Base-by-base conservation (phyloP, 2,888 invertebrate species). In the Physocephala rufipes region DNA sequence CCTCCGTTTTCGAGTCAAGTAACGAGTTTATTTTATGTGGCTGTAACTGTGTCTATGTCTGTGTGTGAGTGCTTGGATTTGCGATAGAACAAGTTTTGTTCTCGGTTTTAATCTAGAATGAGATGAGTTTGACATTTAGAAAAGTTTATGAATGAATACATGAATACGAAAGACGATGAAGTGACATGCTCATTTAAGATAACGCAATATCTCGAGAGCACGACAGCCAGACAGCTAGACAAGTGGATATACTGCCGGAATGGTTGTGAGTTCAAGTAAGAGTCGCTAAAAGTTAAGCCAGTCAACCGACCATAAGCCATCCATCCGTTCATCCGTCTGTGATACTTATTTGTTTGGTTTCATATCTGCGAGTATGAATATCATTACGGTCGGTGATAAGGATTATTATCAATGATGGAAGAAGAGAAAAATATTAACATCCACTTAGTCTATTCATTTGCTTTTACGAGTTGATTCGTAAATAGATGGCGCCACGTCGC, bases 121-220 rank as follows among this genome's bases (percentile, higher is more conserved):
- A 49, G 49, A n/a, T 49, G 49, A 3, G 49, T 15, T 49, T 49
- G 49, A 12, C 49, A 49, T 49, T 49, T 12, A 49, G 49, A 49
- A 49, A 49, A 49, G 49, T 49, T 36, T 49, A 49, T 49, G 49
- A 49, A 49, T 49, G 49, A 49, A 49, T 49, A 49, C 49, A n/a
- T 49, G 49, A 12, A 49, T 49, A 36, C 36, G 4, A 49, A 49
- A 49, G 3, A n/a, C 12, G 49, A 49, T 49, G 49, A 49, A 49
- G 15, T 49, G 16, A 49, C 49, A 19, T n/a, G 49, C 12, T 49
- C 49, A 12, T 19, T 9, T 49, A 3, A 7, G 49, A 19, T n/a
- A 19, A n/a, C 49, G n/a, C n/a, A n/a, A n/a, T n/a, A n/a, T n/a
- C n/a, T n/a, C n/a, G n/a, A n/a, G n/a, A n/a, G n/a, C n/a, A n/a